phyloP scores from a whole-genome alignment of 2,797 vertebrate genomes.

The Malurus leucopterus region DNA sequence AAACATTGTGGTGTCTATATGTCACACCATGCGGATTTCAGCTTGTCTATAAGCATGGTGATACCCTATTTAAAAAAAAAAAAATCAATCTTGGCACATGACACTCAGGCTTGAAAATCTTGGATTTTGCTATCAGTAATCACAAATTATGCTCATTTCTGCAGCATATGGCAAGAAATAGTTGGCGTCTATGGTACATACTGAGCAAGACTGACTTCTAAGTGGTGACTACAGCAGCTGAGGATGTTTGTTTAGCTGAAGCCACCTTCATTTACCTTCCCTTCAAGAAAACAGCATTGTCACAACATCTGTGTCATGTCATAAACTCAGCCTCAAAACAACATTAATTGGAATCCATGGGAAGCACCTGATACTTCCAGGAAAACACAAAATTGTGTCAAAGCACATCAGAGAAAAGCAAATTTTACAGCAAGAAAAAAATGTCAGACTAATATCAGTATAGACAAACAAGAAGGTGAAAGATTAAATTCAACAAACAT shows the following conservation, averaged over 20 bases:
- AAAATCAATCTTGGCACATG: background rate
- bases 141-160: background rate
- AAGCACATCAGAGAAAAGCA: background rate
- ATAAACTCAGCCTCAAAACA: background rate
- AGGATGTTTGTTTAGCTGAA: background rate
- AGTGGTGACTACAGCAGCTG: background rate
- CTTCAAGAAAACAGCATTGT: background rate
- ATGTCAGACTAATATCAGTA: background rate
- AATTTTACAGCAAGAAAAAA: background rate
- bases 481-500: background rate
- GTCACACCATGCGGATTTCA: background rate
- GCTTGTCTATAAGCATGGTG: background rate
- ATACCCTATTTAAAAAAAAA: background rate
- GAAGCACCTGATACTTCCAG: background rate
- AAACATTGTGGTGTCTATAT: background rate
- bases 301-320: background rate
- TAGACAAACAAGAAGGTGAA: background rate
- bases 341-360: background rate
- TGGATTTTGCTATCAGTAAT: background rate
- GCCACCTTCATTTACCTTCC: background rate
- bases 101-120: background rate
- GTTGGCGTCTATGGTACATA: background rate
- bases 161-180: background rate
- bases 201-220: background rate
- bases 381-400: slow-evolving; percentile 1